Conservation (phyloP, 2,888 invertebrate species). For the Cheilosia soror region DNA sequence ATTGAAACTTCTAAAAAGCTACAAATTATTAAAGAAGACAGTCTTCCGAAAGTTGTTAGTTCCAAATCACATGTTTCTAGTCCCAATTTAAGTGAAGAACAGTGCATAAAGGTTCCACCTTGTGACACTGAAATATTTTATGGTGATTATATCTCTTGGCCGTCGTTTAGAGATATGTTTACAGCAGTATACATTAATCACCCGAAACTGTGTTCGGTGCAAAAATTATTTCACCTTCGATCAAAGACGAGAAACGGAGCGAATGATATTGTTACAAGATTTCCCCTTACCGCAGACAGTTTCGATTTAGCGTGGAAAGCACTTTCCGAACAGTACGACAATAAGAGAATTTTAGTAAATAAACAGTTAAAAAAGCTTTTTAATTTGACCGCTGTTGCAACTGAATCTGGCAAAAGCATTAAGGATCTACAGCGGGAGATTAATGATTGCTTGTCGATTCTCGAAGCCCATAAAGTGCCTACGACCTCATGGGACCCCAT, state of each 20-base stretch:
- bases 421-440: not conserved
- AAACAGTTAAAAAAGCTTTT: not conserved
- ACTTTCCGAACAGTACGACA: not conserved
- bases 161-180: not conserved
- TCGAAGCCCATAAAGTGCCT: not conserved
- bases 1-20: not conserved
- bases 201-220: not conserved
- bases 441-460: not conserved
- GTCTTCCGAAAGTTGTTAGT: not conserved
- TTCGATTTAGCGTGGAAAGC: not conserved
- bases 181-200: not conserved
- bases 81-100: not conserved
- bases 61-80: no score
- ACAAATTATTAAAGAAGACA: slow-evolving; percentile 14
- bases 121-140: slow-evolving; percentile 6
- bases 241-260: not conserved
- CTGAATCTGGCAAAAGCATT: not conserved
- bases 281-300: not conserved
- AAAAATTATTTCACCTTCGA: not conserved
- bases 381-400: not conserved
- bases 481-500: no score
- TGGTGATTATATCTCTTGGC: not conserved
- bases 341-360: slow-evolving; percentile 4
- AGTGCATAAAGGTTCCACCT: slow-evolving; percentile 10
- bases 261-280: not conserved